Evolutionary conservation across 2,888 invertebrate genomes (phyloP), one percentile per base, ranked within the genome.

Genomic region (Rhingia campestris): DNA sequence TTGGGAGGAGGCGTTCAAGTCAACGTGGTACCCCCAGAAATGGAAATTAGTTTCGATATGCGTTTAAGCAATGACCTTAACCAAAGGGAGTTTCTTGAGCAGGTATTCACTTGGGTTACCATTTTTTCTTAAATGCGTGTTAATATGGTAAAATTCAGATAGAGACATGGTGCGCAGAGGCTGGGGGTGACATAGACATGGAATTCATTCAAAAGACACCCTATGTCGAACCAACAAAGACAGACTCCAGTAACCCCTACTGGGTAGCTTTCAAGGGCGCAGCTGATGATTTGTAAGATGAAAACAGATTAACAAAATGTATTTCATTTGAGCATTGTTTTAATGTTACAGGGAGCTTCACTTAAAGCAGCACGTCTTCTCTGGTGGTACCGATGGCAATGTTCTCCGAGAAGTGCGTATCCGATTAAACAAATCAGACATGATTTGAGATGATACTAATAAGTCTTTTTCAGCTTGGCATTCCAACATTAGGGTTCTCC

Each of bases 331-430:
- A 22, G 7, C 4, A n/a, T 49, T 47, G 59, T 37, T 70, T 41
- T 61, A 41, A n/a, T 43, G 75, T 14, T 58, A n/a, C 61, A 77
- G 63, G 22, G 41, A 14, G 1, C 7, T 54, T 6, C 93, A 94
- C 87, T 88, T 95, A 86, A 94, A 94, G 82, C 92, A 93, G 63
- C 93, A 95, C 87, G 95, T 97, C 73, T 97, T 97, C 90, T 95
- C 97, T 0, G 98, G 96, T 0, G 97, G 95, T n/a, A 98, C 98
- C 0, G 98, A 98, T 90, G 95, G 95, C 88, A 93, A 97, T 82
- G 97, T 94, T 89, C 91, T 98, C 9, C 94, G 98, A 39, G 54
- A 66, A 41, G 77, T 77, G 32, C 12, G 6, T 39, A 14, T 32
- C 9, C 35, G 3, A 6, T 35, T n/a, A 9, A 54, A 6, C 7